phyloP scores from a whole-genome alignment of 2,888 invertebrate species.

The Plusia festucae region DNA sequence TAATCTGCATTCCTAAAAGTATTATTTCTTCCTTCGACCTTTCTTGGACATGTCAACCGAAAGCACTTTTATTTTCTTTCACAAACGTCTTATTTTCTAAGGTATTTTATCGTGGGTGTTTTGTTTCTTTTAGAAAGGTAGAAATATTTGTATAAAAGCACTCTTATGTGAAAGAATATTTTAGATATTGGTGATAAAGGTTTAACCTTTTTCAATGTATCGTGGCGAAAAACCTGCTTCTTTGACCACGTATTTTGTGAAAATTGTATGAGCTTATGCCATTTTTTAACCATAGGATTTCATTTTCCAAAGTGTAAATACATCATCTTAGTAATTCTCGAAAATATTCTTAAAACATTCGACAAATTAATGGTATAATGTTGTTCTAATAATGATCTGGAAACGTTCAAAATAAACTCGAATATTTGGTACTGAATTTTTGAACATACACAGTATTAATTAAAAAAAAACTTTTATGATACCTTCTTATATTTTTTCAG shows the following conservation, averaged over 20 bases:
- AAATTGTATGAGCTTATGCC: background rate
- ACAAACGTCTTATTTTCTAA: conserved; percentile 20
- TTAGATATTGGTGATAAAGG: conserved; percentile 7
- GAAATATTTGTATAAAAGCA: background rate
- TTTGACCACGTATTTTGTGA: background rate
- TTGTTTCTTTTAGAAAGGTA: conserved; percentile 6
- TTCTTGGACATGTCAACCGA: conserved; percentile 24
- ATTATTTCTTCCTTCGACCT: conserved; percentile 42
- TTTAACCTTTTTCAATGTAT: conserved; percentile 1
- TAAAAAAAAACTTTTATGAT: no score
- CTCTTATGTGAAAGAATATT: background rate
- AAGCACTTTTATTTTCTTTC: conserved; percentile 19
- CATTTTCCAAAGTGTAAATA: no score
- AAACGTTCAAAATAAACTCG: no score
- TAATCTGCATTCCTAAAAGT: conserved; percentile 64
- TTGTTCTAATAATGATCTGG: no score
- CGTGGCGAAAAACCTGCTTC: background rate
- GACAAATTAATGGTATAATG: no score
- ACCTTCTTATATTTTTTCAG: no score
- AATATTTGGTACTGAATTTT: no score
- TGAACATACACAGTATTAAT: no score
- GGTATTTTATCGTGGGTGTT: conserved; percentile 5
- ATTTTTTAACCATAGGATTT: no score
- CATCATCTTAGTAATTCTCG: background rate
- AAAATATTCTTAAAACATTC: no score